Conservation (phyloP, 1,140 invertebrate species). For the Zeugodacus cucurbitae region DNA sequence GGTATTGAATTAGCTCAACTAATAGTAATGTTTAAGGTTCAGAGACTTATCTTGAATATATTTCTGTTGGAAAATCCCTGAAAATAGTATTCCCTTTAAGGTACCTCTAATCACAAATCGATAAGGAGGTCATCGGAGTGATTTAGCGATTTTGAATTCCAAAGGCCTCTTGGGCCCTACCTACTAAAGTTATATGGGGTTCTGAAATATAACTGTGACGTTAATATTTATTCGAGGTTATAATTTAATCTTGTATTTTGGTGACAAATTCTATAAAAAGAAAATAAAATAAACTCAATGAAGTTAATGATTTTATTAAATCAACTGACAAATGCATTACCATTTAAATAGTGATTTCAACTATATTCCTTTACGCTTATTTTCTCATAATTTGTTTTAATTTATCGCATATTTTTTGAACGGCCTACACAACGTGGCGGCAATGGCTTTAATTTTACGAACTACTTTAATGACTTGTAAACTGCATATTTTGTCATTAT, state of each 20-base stretch:
- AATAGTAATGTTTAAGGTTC: too few relatives aligned
- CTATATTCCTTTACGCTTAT: not conserved
- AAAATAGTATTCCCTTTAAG: too few relatives aligned
- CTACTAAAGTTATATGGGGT: too few relatives aligned
- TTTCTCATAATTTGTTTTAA: not conserved
- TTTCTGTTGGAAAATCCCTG: too few relatives aligned
- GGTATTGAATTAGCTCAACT: too few relatives aligned
- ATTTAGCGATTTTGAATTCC: too few relatives aligned
- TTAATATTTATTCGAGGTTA: not conserved
- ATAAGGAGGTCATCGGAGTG: too few relatives aligned
- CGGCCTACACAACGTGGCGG: not conserved
- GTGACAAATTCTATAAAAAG: not conserved
- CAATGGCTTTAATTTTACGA: not conserved
- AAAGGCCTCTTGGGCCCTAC: too few relatives aligned
- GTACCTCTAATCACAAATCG: too few relatives aligned
- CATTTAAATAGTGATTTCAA: not conserved
- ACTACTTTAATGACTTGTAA: not conserved
- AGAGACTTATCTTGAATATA: too few relatives aligned
- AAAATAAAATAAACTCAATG: not conserved
- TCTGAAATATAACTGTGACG: not conserved
- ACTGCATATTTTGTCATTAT: not conserved
- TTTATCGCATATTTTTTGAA: not conserved
- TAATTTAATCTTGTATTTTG: not conserved
- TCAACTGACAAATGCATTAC: not conserved
- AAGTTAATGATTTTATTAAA: not conserved